phyloP scores from a whole-genome alignment of 2,113 vertebrate species.

The Cyprinodon tularosa region DNA sequence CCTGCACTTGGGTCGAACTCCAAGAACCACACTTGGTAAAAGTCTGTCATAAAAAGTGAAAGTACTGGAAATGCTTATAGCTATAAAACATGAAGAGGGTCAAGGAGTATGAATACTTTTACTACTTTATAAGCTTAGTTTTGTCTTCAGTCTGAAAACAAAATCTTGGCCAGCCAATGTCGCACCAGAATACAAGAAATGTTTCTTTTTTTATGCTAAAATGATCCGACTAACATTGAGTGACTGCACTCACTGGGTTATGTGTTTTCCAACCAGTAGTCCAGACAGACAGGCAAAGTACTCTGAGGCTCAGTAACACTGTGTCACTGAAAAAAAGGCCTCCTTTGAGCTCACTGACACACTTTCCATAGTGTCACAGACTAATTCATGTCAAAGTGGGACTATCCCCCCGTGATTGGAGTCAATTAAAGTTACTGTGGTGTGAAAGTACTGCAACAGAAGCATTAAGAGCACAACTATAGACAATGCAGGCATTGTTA shows the following conservation, averaged over 20 bases:
- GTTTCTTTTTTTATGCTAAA: slow-evolving; percentile 4
- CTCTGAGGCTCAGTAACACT: slow-evolving; percentile 2
- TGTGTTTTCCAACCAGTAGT: slow-evolving; percentile 37
- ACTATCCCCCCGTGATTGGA: slow-evolving; percentile 35
- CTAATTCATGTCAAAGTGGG: slow-evolving; percentile 46
- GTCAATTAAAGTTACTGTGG: slow-evolving; percentile 38
- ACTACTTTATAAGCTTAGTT: not conserved
- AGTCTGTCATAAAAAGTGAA: not conserved
- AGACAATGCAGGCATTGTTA: slow-evolving; percentile 24
- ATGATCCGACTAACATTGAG: slow-evolving; percentile 28
- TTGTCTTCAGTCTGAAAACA: not conserved
- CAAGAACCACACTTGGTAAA: too few relatives aligned
- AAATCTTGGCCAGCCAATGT: not conserved
- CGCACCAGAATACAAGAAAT: not conserved
- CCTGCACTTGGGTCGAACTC: too few relatives aligned
- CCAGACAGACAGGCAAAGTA: slow-evolving; percentile 23
- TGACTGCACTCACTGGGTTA: slow-evolving; percentile 44
- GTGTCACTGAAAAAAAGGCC: slow-evolving; percentile 47
- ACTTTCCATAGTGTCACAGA: slow-evolving; percentile 60
- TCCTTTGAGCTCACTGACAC: slow-evolving; percentile 46
- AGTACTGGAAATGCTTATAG: too few relatives aligned
- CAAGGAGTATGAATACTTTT: not conserved
- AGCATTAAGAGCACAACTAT: slow-evolving; percentile 18
- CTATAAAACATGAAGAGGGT: not conserved
- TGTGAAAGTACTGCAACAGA: slow-evolving; percentile 20